These are phyloP conservation scores for Bacillus rossius DNA, from an alignment of 1,140 invertebrate species.

Conservation along the genomic window DNA sequence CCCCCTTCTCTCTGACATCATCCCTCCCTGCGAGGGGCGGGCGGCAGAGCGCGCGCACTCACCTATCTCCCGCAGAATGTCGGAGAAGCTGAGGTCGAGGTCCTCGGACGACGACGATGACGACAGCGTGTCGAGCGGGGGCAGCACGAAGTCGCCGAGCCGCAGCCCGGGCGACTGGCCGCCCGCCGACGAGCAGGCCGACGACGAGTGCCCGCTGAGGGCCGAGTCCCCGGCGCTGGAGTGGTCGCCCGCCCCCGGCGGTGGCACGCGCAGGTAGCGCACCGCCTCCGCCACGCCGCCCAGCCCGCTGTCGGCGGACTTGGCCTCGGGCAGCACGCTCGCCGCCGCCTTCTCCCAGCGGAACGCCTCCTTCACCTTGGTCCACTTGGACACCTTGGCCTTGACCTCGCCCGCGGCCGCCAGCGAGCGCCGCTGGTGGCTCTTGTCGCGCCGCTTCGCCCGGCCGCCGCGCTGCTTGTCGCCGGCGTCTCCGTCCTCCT, in stretches of 20 bases:
- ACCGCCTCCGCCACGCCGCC: conserved; percentile 19
- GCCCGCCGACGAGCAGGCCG: background rate
- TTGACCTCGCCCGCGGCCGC: background rate
- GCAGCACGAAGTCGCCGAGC: background rate
- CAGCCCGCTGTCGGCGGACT: conserved; percentile 41
- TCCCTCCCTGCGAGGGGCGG: no score
- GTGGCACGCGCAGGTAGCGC: conserved; percentile 35
- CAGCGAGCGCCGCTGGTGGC: background rate
- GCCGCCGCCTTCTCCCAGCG: conserved; percentile 58
- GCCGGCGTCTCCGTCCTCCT: conserved; percentile 29
- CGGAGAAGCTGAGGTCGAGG: conserved; percentile 26
- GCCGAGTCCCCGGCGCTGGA: conserved; percentile 48
- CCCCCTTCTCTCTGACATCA: no score
- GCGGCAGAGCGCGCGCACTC: no score
- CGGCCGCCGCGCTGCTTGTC: conserved; percentile 38
- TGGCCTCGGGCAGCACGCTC: conserved; percentile 29
- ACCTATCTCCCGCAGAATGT: conserved; percentile 4
- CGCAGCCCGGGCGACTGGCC: background rate
- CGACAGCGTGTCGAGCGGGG: conserved; percentile 23
- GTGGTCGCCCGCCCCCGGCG: conserved; percentile 18
- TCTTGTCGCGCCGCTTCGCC: background rate
- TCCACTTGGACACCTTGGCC: conserved; percentile 71
- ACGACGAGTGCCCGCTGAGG: conserved; percentile 38
- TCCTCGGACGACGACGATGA: conserved; percentile 49
- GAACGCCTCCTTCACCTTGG: conserved; percentile 74